phyloP scores from a whole-genome alignment of 2,888 invertebrate genomes.

The Antheraea yamamai region DNA sequence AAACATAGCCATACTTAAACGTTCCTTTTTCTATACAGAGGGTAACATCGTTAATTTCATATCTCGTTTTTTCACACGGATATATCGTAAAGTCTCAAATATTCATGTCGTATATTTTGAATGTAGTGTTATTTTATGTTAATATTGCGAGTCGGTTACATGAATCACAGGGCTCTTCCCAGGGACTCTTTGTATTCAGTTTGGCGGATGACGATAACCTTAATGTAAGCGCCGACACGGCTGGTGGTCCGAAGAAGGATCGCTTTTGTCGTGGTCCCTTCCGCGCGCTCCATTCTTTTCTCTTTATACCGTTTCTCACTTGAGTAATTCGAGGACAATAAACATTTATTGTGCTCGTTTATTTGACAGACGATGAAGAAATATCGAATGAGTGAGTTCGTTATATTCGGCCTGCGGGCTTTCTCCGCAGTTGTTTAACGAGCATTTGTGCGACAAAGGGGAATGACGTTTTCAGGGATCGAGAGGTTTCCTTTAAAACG shows the following conservation, averaged over 20 bases:
- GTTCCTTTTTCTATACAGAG: background rate
- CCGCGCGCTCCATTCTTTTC: slow-evolving; percentile 75
- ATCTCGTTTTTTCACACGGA: slow-evolving; percentile 37
- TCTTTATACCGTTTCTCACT: slow-evolving; percentile 79
- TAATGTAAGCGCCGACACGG: slow-evolving; percentile 81
- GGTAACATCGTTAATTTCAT: slow-evolving; percentile 9
- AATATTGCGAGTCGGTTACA: slow-evolving; percentile 66
- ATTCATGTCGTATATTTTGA: slow-evolving; percentile 53
- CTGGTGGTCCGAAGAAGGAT: slow-evolving; percentile 79
- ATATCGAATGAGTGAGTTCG: slow-evolving; percentile 71
- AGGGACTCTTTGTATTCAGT: slow-evolving; percentile 75
- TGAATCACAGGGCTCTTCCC: slow-evolving; percentile 74
- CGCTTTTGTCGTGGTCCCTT: slow-evolving; percentile 79
- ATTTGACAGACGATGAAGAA: slow-evolving; percentile 78
- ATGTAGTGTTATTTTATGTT: slow-evolving; percentile 66
- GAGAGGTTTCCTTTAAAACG: slow-evolving; percentile 41
- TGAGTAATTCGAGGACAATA: slow-evolving; percentile 81
- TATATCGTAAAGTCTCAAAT: slow-evolving; percentile 43
- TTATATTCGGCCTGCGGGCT: slow-evolving; percentile 56
- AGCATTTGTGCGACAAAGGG: slow-evolving; percentile 49
- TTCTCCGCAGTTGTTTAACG: slow-evolving; percentile 56
- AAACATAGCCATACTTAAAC: background rate
- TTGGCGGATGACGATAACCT: slow-evolving; percentile 80
- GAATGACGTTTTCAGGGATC: slow-evolving; percentile 38
- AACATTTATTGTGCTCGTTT: slow-evolving; percentile 79